These are phyloP conservation scores for Gavialis gangeticus DNA, from an alignment of 2,113 vertebrate species.

Conservation along the genomic window DNA sequence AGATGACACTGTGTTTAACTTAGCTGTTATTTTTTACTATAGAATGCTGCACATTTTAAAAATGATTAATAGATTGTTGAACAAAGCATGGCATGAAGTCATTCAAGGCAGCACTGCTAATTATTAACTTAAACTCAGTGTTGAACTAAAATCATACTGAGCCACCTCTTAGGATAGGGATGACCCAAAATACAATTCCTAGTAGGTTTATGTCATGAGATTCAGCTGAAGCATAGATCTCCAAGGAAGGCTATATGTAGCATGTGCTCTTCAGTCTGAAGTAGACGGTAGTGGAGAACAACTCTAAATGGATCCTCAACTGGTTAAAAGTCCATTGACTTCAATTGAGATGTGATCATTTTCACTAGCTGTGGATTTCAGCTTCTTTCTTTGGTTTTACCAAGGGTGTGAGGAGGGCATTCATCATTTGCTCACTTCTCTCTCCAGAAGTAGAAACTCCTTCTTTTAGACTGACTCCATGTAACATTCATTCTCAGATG, in stretches of 20 bases:
- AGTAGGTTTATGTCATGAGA: neutral
- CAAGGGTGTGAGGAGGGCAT: neutral
- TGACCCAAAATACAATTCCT: neutral
- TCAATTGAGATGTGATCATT: neutral
- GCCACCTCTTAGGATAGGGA: neutral
- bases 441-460: neutral
- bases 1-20: neutral
- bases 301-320: neutral
- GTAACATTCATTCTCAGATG: neutral
- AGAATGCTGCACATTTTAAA: neutral
- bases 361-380: accelerated
- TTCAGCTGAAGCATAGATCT: neutral
- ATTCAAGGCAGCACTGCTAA: neutral
- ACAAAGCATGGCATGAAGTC: neutral
- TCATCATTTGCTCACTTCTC: neutral
- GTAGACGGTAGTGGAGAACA: accelerated
- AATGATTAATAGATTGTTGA: neutral
- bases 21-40: neutral
- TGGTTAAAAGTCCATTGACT: neutral
- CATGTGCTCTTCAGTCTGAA: neutral
- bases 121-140: neutral
- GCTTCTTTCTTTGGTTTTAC: neutral
- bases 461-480: neutral
- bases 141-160: neutral
- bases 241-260: neutral